phyloP scores from a whole-genome alignment of 2,797 vertebrate species.

The Pseudocheirus occidentalis region DNA sequence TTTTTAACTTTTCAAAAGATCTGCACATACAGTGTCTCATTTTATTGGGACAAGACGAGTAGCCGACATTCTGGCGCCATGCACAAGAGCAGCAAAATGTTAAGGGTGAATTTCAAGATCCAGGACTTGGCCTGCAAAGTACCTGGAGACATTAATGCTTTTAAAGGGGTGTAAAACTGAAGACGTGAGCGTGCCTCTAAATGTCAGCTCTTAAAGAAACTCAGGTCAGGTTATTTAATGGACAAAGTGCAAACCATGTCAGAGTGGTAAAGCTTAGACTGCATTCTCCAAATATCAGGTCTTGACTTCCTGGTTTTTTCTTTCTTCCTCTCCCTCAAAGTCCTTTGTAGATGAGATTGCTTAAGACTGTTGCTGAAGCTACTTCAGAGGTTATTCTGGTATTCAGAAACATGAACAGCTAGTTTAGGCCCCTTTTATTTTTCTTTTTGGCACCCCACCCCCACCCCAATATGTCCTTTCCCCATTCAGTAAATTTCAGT shows the following conservation, averaged over 20 bases:
- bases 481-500: background rate
- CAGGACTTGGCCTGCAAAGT: slow-evolving; percentile 31
- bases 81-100: slow-evolving; percentile 43
- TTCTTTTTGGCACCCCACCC: too few relatives aligned
- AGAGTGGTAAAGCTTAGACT: background rate
- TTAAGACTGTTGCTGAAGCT: slow-evolving; percentile 8
- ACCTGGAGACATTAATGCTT: slow-evolving; percentile 11
- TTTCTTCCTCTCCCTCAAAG: background rate
- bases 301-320: background rate
- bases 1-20: slow-evolving; percentile 28
- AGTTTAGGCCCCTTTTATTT: background rate
- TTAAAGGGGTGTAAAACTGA: slow-evolving; percentile 38
- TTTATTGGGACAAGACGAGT: slow-evolving; percentile 38
- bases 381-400: background rate
- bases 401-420: background rate
- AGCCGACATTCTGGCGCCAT: background rate
- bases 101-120: slow-evolving; percentile 46
- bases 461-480: too few relatives aligned
- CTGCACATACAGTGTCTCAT: background rate
- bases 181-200: slow-evolving; percentile 25
- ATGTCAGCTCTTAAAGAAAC: background rate
- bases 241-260: background rate
- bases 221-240: background rate
- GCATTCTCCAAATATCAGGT: background rate
- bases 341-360: background rate